Base-by-base conservation (phyloP, 2,113 vertebrate genomes). In the Mesembrinibis cayennensis region DNA sequence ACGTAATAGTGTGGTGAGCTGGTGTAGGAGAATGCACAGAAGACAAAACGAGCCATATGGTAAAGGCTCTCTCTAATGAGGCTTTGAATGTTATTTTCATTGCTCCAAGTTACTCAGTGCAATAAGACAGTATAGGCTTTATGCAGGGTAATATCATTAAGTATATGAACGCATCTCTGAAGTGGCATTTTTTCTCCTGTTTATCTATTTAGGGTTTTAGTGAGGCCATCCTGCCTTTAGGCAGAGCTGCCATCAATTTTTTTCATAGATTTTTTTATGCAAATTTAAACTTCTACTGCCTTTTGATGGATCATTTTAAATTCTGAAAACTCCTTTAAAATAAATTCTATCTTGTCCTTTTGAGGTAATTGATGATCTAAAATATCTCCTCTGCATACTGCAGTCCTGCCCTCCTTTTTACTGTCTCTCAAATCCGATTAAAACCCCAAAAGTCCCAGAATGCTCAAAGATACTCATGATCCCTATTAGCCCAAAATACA, bases 51-150 rank as follows among this genome's bases (percentile, higher is more conserved):
- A 67, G 42, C 77, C 87, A 73, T 85, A 73, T 59, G 78, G 82
- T 61, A 82, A 85, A 78, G 88, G 79, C 52, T 83, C 87, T 83
- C 87, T 82, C 90, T 90, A 93, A 94, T 82, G 76, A 93, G 84
- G 34, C 76, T 95, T 92, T 96, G 77, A 93, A 95, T 92, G 93
- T 92, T 88, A 96, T 84, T 98, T 93, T 82, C 87, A 93, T 95
- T 89, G 86, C 83, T 93, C 82, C 83, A 83, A 83, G 87, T 91
- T 77, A 96, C 69, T 96, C 89, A 86, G 27, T 91, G 96, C 83
- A 96, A 91, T 83, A 90, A 72, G 89, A 81, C 10, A 90, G 82
- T 90, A 71, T 81, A 94, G 82, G 81, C 89, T 90, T 91, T 78
- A 58, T 95, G 81, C 96, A 95, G 77, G 62, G 67, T 72, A 96